Percentiles rank a stretch among this genome's conserved stretches.
phyloP scores from a whole-genome alignment of 2,888 invertebrate species.

The Rhopalosiphum nymphaeae region DNA sequence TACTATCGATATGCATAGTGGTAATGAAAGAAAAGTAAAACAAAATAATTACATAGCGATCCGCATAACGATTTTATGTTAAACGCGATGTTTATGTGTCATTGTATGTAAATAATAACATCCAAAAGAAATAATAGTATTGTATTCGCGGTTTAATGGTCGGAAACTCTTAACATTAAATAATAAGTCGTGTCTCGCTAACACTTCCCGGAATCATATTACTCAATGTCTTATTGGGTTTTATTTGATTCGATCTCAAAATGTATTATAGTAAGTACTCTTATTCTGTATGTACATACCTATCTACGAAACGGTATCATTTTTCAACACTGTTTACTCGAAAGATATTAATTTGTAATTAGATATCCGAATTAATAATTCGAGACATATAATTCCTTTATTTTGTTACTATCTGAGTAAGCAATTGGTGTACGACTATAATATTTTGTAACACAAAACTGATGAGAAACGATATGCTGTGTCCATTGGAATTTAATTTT shows the following conservation, averaged over 20 bases:
- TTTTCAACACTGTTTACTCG: not conserved
- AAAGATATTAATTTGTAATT: constrained; percentile 1
- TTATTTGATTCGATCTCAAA: not conserved
- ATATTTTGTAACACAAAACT: not conserved
- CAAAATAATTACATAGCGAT: not conserved
- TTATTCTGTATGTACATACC: not conserved
- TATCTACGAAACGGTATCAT: not conserved
- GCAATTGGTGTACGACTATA: not conserved
- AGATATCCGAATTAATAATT: not conserved
- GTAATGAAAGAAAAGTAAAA: not conserved
- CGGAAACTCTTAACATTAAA: not conserved
- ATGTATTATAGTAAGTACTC: not conserved
- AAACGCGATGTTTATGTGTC: not conserved
- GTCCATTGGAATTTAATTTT: not conserved
- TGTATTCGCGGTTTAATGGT: not conserved
- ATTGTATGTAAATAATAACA: constrained; percentile 1
- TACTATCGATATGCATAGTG: not conserved
- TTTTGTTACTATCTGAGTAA: not conserved
- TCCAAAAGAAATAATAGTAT: not conserved
- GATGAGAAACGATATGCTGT: not conserved
- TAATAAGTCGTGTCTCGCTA: not conserved
- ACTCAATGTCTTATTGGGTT: not conserved
- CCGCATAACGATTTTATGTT: not conserved
- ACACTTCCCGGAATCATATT: not conserved
- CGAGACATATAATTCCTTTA: not conserved